Evolutionary conservation across 1,140 invertebrate species (phyloP).

Genomic region (Reticulitermes speratus): DNA sequence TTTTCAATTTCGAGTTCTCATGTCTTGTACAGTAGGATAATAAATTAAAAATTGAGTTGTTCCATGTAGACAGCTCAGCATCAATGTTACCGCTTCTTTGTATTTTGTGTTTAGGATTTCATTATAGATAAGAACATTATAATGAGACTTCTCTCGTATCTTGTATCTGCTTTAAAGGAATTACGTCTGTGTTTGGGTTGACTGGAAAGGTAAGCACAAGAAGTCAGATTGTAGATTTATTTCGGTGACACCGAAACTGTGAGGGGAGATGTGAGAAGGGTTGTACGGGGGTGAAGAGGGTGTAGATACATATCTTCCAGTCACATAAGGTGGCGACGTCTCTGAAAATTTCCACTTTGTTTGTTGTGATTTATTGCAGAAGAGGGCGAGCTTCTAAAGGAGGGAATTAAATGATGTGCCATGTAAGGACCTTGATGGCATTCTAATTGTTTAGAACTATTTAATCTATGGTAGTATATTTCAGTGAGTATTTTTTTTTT

Average conservation of each 20-base stretch:
- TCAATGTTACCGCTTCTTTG: background rate
- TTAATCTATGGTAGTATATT: too few relatives aligned
- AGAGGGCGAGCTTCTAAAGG: background rate
- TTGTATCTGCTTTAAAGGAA: background rate
- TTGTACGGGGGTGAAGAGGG: background rate
- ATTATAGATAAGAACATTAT: background rate
- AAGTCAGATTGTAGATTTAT: background rate
- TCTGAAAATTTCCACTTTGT: background rate
- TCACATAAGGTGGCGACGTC: background rate
- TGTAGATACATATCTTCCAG: background rate
- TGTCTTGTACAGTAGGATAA: background rate
- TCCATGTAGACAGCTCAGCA: background rate
- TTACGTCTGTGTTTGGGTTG: background rate
- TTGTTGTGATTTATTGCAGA: background rate
- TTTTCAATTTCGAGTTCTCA: background rate
- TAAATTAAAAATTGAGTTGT: background rate
- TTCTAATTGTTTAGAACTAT: too few relatives aligned
- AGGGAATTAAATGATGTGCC: background rate
- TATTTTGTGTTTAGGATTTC: background rate
- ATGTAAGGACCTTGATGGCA: too few relatives aligned
- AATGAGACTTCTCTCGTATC: background rate
- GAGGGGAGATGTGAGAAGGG: background rate
- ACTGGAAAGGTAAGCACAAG: background rate
- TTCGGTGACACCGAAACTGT: background rate
- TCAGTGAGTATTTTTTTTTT: too few relatives aligned